Evolutionary conservation across 1,140 invertebrate genomes (phyloP).

Genomic region (Orchesella cincta): DNA sequence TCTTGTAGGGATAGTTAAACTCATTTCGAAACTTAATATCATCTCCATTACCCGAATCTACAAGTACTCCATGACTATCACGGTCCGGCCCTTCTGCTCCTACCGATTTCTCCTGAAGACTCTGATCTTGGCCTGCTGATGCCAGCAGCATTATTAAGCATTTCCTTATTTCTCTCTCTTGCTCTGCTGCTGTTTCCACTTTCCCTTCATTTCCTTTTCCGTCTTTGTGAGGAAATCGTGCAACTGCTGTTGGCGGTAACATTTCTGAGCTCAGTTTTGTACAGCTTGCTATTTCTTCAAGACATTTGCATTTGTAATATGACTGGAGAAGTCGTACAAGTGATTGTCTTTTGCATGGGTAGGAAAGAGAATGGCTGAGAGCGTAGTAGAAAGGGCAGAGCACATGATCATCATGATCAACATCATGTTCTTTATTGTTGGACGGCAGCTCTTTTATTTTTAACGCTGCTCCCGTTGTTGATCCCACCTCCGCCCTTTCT

Average conservation of each 20-base stretch:
- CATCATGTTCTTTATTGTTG: conserved; percentile 14
- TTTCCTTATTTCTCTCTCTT: not conserved
- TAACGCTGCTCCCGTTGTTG: not conserved
- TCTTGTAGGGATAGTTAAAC: not conserved
- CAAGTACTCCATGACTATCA: not conserved
- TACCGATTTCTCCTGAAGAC: not conserved
- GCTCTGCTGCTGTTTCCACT: not conserved
- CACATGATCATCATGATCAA: conserved; percentile 12
- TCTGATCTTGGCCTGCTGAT: too few relatives aligned
- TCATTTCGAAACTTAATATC: not conserved
- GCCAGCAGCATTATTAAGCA: not conserved
- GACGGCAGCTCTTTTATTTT: not conserved
- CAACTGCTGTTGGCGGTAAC: too few relatives aligned
- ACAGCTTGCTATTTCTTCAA: not conserved
- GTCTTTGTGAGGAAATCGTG: not conserved
- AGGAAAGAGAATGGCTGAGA: not conserved
- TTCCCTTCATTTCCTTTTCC: not conserved
- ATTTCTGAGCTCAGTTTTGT: too few relatives aligned
- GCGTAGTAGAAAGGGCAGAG: conserved; percentile 25
- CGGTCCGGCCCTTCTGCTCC: not conserved
- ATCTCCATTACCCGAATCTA: not conserved
- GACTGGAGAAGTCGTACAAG: conserved; percentile 2
- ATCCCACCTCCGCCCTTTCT: not conserved
- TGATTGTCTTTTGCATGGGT: not conserved
- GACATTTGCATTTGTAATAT: conserved; percentile 18